A percentile compares a stretch with the other conserved stretches of the same genome.
Evolutionary conservation across 2,113 vertebrate species (phyloP).

Genomic region (Chionis minor): DNA sequence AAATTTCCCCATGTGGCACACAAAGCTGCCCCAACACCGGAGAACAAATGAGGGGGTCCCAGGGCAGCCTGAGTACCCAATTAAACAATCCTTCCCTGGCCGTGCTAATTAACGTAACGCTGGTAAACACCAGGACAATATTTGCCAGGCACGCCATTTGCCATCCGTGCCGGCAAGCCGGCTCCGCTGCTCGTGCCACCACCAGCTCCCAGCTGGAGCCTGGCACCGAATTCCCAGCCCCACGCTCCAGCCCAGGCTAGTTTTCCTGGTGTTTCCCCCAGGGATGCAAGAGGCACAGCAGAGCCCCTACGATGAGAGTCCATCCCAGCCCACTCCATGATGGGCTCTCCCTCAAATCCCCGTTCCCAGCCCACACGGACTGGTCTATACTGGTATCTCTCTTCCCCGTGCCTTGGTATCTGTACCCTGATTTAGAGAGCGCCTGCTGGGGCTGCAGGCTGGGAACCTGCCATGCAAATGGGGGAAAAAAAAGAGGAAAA

Average conservation of each 20-base stretch:
- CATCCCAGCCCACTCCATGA: background rate
- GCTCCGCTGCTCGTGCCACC: rapidly evolving
- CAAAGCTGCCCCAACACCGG: too few relatives aligned
- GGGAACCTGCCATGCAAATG: rapidly evolving
- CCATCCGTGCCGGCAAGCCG: background rate
- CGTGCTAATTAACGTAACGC: background rate
- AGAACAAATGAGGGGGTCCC: too few relatives aligned
- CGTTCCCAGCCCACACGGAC: background rate
- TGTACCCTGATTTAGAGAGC: too few relatives aligned
- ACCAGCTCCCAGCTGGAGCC: background rate
- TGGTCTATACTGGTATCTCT: background rate
- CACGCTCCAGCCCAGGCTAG: rapidly evolving
- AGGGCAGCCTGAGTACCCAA: too few relatives aligned
- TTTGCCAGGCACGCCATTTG: background rate
- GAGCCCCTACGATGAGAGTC: background rate
- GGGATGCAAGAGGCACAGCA: background rate
- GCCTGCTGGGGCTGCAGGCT: background rate
- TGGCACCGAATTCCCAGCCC: background rate
- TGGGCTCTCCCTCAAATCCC: background rate
- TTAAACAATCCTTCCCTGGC: too few relatives aligned
- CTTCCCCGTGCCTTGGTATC: background rate
- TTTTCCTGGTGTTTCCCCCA: rapidly evolving
- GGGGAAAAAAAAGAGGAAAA: background rate
- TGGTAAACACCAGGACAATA: background rate
- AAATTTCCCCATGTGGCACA: too few relatives aligned